Base-by-base conservation (phyloP, 1,140 invertebrate species). In the Lepidurus packardi region DNA sequence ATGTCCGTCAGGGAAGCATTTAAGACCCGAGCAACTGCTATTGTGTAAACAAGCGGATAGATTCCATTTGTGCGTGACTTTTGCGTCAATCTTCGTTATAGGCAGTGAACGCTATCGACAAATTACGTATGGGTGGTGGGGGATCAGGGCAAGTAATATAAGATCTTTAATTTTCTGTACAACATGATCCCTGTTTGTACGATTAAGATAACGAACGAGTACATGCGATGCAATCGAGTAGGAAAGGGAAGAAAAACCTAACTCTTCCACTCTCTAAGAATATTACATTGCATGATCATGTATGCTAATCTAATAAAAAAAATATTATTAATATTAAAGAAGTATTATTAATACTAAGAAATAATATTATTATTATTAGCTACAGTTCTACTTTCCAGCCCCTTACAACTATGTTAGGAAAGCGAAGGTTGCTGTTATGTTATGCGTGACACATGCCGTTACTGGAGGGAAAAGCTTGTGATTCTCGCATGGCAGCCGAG, bases 51-150 rank as follows among this genome's bases (percentile, higher is more conserved):
- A 65, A 9, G 53, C 53, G 53, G 53, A 65, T 65, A 65, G 53
- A 65, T 65, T 65, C 53, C 53, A 65, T 65, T 65, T 65, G 53
- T 65, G 53, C 53, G 53, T 65, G 53, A 65, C 53, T n/a, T 65
- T 65, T n/a, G 53, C 53, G 53, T 65, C 53, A 65, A 65, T 65
- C 53, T 13, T 16, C 53, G 13, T 65, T 65, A 34, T 16, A 16
- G 16, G 16, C 16, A 9, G 53, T 21, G 53, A 65, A 16, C 53
- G 53, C 45, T 11, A 47, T 16, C 10, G 45, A 65, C 6, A 21
- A 65, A 65, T 13, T 65, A 16, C 6, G 13, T 21, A 65, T 7
- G 13, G 6, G 9, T 65, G 53, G 13, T 16, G 53, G 53, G 16
- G 21, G 13, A n/a, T 7, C 21, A 4, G 2, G 13, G 8, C 21